Conservation (phyloP, 2,113 vertebrate species). For the Charina bottae region DNA sequence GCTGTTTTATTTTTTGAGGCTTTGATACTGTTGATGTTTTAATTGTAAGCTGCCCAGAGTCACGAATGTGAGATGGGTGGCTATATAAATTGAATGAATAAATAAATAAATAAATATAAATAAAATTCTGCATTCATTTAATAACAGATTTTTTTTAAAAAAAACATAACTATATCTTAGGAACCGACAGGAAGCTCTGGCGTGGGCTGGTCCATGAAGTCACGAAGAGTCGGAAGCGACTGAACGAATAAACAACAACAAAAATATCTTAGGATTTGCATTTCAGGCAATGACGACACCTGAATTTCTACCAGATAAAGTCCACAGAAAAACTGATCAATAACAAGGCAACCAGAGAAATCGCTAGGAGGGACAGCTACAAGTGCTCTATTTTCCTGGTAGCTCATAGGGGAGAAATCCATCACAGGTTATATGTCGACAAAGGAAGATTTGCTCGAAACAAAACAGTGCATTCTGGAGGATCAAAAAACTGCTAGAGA, state of each 20-base stretch:
- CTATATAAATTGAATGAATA: not conserved
- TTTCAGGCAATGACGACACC: conserved; percentile 16
- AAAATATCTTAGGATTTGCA: not conserved
- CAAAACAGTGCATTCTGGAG: conserved; percentile 24
- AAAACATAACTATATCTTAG: not conserved
- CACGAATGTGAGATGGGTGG: not conserved
- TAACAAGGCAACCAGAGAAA: not conserved
- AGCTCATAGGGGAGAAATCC: conserved; percentile 19
- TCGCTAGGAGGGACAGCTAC: not conserved
- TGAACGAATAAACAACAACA: no score
- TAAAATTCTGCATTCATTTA: not conserved
- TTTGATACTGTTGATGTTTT: not conserved
- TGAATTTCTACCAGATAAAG: not conserved
- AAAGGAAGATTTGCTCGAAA: not conserved
- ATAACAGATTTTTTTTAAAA: not conserved
- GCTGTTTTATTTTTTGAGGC: not conserved
- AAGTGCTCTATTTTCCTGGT: conserved; percentile 1
- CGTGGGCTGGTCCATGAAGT: no score
- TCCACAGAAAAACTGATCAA: not conserved
- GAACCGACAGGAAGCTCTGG: no score
- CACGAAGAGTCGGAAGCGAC: no score
- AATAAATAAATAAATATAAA: not conserved
- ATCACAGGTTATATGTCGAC: not conserved
- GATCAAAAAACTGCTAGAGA: not conserved
- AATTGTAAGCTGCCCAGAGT: not conserved